Evolutionary conservation across 2,113 vertebrate genomes (phyloP), one percentile per base, ranked within the genome.

Genomic region (Gnathonemus echidnorhynchus): DNA sequence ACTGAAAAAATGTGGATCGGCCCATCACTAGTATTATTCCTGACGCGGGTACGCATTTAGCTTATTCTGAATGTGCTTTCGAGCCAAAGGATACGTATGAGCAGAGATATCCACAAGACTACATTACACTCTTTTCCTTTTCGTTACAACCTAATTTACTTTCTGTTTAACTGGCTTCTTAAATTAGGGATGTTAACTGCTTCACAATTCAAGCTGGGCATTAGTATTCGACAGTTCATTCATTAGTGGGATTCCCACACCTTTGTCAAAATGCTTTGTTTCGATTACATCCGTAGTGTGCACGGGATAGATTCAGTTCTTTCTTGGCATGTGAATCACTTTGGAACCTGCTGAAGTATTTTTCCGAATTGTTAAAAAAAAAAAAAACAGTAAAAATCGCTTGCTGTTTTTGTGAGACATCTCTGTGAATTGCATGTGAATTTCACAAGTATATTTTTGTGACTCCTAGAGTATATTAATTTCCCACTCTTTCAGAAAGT

Each of bases 111-210:
- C 31, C 74, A 39, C 74, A 39, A 42, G 35, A 80, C 31, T 39
- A 39, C 15, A 42, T 19, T 7, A 80, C 4, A 80, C 35, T 19
- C 27, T 13, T 70, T 80, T 21, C 15, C 35, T 19, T 42, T 42
- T 80, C 13, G 2, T 80, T 80, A 80, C 13, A 80, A 17, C 35
- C 35, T 42, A 35, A 53, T 88, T 85, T 77, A 90, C 91, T 89
- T 49, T 7, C 39, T 86, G 0, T 49, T 86, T 86, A 48, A 49
- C 42, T 86, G 45, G 10, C 10, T 21, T 27, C 46, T 24, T 39
- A 77, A 90, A 85, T 90, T 62, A 48, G 90, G 91, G 95, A 94
- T 94, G 92, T 94, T 92, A 88, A 92, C 88, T 24, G 86, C 90
- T 77, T 90, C 91, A 92, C 90, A 94, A 93, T 94, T 92, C 88